Percentiles rank a stretch among this genome's conserved stretches.
Conservation (phyloP, 2,797 vertebrate species). For the Helarctos malayanus region DNA sequence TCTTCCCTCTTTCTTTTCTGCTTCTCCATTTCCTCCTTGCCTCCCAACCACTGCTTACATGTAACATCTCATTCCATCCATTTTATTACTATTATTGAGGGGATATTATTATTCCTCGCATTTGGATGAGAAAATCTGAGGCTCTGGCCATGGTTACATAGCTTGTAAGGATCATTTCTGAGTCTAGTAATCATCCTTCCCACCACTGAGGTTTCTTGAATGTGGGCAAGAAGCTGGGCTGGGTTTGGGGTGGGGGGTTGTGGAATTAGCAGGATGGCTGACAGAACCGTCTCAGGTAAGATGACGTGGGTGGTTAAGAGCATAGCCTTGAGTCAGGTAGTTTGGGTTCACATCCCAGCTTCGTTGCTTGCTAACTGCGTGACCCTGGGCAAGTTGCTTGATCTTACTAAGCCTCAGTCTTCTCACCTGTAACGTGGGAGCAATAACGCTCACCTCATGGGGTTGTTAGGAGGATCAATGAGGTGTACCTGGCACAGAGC, state of each 20-base stretch:
- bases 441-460: slow-evolving; percentile 13
- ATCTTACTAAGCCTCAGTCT: slow-evolving; percentile 70
- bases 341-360: slow-evolving; percentile 62
- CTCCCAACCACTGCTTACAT: too few relatives aligned
- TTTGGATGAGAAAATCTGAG: slow-evolving; percentile 13
- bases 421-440: slow-evolving; percentile 60
- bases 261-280: slow-evolving; percentile 39
- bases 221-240: slow-evolving; percentile 9
- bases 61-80: not conserved
- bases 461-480: slow-evolving; percentile 52
- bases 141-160: not conserved
- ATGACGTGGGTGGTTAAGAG: not conserved
- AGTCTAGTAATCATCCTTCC: not conserved
- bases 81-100: not conserved
- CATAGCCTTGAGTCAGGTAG: not conserved
- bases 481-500: slow-evolving; percentile 53
- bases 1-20: not conserved
- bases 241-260: not conserved
- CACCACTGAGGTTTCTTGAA: not conserved
- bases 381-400: slow-evolving; percentile 36
- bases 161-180: not conserved
- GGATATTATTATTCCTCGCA: slow-evolving; percentile 20
- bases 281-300: not conserved
- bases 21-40: not conserved
- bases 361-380: slow-evolving; percentile 11